A percentile compares a stretch with the other conserved stretches of the same genome.
phyloP scores from a whole-genome alignment of 1,140 invertebrate genomes.

The Pomacea maculata region DNA sequence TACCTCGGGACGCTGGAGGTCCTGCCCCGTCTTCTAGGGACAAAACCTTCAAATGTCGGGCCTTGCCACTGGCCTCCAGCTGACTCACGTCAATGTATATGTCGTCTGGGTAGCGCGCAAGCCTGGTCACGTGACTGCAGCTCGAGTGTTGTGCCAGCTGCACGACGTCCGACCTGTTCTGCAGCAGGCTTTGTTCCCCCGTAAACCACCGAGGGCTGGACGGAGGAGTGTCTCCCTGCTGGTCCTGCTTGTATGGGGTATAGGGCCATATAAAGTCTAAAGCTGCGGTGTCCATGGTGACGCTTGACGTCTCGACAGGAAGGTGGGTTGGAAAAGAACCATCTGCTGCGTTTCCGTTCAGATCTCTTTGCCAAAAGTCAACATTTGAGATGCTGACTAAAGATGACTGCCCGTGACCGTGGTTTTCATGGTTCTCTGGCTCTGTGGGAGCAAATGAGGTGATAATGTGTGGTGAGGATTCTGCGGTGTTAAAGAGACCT shows the following conservation, averaged over 20 bases:
- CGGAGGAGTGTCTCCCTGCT: neutral
- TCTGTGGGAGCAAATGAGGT: neutral
- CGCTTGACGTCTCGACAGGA: slow-evolving; percentile 4
- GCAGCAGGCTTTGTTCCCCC: neutral
- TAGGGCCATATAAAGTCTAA: neutral
- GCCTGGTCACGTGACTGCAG: neutral
- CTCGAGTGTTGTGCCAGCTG: neutral
- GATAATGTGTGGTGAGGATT: neutral
- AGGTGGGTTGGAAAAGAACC: slow-evolving; percentile 11
- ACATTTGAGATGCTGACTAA: neutral
- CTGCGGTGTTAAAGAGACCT: neutral
- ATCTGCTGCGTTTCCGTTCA: neutral
- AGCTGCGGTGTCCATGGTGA: neutral
- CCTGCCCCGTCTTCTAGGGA: slow-evolving; percentile 11
- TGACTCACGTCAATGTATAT: slow-evolving; percentile 30
- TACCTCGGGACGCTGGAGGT: neutral
- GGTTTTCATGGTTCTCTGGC: neutral
- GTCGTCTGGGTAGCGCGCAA: slow-evolving; percentile 23
- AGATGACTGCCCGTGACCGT: neutral
- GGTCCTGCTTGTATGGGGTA: neutral
- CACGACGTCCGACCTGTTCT: slow-evolving; percentile 7
- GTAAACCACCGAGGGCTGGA: neutral
- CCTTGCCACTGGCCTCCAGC: slow-evolving; percentile 7
- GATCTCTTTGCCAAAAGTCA: neutral
- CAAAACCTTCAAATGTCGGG: slow-evolving; percentile 16